Base-by-base conservation (phyloP, 2,888 invertebrate genomes). In the Girardia tigrina region DNA sequence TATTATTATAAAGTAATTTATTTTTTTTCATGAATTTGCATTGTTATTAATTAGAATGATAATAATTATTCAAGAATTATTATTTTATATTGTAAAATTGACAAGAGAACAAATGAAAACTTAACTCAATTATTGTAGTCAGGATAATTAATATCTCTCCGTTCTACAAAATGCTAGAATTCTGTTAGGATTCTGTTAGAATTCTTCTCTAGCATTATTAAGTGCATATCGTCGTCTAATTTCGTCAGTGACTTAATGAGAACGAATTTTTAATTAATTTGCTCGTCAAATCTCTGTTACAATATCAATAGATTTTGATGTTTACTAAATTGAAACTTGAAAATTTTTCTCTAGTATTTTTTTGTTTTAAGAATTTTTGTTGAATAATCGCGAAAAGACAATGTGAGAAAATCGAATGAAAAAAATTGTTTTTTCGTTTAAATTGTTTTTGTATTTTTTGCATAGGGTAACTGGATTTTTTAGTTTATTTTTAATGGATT, bases 41-140 rank as follows among this genome's bases (percentile, higher is more conserved):
- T 56, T 56, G 56, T 56, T 56, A 20, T 56, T 56, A 56, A 56
- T 56, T 56, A 56, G 4, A 56, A 56, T 56, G n/a, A 56, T 23
- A 56, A 56, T 36, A 36, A 36, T 56, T 56, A 56, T 56, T 56
- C 56, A 20, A 56, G 20, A n/a, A n/a, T n/a, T n/a, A 56, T 12
- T 16, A 36, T 56, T 56, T 56, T 12, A 16, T 56, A 56, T 56
- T 56, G 56, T 56, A 56, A 23, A 56, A 56, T 56, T 56, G 56
- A 56, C 56, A 56, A 56, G 56, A 56, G 56, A 56, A 56, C 56
- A 56, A 56, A 56, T 56, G 56, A 56, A 56, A 56, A 56, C 56
- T 56, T 56, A 56, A 56, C 56, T 56, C 56, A 56, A 56, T 56
- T 56, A 56, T 56, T 56, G 56, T 56, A 56, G 56, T 56, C 56